Conservation (phyloP, 1,140 invertebrate species). For the Maconellicoccus hirsutus region DNA sequence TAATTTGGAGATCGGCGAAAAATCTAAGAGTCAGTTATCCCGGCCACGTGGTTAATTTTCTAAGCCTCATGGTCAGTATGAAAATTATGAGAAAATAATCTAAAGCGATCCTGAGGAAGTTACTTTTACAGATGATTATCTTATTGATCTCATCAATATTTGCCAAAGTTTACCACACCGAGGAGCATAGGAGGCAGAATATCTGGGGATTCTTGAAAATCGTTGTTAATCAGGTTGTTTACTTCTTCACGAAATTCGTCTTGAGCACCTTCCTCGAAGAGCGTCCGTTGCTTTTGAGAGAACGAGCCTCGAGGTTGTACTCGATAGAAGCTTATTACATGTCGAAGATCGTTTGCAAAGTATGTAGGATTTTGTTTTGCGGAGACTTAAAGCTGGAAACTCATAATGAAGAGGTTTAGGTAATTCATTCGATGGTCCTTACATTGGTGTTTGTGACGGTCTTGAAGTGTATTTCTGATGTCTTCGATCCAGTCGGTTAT, state of each 20-base stretch:
- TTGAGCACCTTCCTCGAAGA: slow-evolving; percentile 56
- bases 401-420: slow-evolving; percentile 37
- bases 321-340: slow-evolving; percentile 51
- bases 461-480: slow-evolving; percentile 41
- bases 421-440: slow-evolving; percentile 47
- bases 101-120: not conserved
- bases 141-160: no score
- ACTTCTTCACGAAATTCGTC: slow-evolving; percentile 53
- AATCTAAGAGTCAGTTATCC: not conserved
- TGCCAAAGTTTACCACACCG: slow-evolving; percentile 30
- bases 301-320: slow-evolving; percentile 53
- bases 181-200: slow-evolving; percentile 53
- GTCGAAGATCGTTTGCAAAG: slow-evolving; percentile 56
- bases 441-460: slow-evolving; percentile 45
- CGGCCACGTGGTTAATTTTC: not conserved
- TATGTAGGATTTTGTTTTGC: slow-evolving; percentile 36
- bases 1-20: not conserved
- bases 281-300: slow-evolving; percentile 50
- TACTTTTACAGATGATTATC: no score
- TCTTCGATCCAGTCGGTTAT: slow-evolving; percentile 36
- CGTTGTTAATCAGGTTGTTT: slow-evolving; percentile 55
- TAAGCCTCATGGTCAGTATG: not conserved
- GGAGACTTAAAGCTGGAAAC: no score
- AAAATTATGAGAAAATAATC: no score
- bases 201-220: slow-evolving; percentile 56